These are phyloP conservation scores for Arenaria interpres DNA, from an alignment of 2,113 vertebrate species.

Conservation along the genomic window DNA sequence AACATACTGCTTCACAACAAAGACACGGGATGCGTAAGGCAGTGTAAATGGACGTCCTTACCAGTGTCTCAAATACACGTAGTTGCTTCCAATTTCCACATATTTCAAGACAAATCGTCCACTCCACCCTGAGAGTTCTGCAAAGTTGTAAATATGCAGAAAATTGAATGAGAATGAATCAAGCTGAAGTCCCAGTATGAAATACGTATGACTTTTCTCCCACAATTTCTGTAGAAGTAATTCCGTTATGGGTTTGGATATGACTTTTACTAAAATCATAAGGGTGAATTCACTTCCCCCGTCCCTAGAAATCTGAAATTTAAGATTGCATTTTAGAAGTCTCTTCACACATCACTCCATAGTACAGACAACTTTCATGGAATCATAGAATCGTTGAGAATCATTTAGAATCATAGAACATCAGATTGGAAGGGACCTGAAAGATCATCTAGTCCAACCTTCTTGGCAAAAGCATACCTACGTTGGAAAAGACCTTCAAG, in stretches of 20 bases:
- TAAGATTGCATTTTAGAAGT: neutral
- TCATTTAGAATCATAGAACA: neutral
- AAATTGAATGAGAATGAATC: neutral
- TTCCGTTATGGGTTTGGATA: neutral
- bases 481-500: neutral
- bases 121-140: neutral
- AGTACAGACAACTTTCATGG: neutral
- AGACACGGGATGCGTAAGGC: neutral
- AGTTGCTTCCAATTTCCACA: neutral
- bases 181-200: neutral
- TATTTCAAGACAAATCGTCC: neutral
- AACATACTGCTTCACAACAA: neutral
- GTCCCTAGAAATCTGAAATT: neutral
- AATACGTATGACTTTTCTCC: neutral
- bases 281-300: neutral
- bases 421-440: neutral
- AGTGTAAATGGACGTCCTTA: neutral
- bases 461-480: neutral
- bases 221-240: neutral
- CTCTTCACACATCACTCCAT: neutral
- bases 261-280: neutral
- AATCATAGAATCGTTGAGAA: neutral
- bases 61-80: neutral
- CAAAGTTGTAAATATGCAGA: neutral
- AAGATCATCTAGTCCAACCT: neutral